These are phyloP conservation scores for Hirtodrosophila duncani DNA, from an alignment of 2,888 invertebrate genomes.

Conservation along the genomic window DNA sequence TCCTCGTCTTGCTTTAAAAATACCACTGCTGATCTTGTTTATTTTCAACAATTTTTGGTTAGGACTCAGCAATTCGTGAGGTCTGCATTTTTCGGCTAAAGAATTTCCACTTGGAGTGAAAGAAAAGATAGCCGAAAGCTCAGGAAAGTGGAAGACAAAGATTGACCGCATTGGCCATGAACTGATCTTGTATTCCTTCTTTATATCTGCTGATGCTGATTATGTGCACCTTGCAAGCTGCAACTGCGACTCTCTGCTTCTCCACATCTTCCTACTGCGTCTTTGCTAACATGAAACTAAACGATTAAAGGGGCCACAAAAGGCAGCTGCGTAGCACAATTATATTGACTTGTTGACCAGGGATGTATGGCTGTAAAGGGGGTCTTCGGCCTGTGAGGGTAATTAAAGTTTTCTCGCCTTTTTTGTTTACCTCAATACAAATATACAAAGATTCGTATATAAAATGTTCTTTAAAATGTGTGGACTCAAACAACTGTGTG, in stretches of 20 bases:
- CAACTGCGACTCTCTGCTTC: too few relatives aligned
- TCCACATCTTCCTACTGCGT: conserved; percentile 19
- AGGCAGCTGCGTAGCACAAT: conserved; percentile 20
- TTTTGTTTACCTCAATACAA: neutral
- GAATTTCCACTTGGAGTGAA: too few relatives aligned
- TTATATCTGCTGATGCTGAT: too few relatives aligned
- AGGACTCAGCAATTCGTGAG: conserved; percentile 32
- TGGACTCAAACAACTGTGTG: conserved; percentile 3
- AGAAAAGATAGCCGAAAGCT: too few relatives aligned
- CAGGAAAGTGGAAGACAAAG: too few relatives aligned
- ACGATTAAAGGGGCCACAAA: too few relatives aligned
- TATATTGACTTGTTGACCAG: conserved; percentile 26
- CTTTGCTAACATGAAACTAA: conserved; percentile 13
- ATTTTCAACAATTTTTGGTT: conserved; percentile 31
- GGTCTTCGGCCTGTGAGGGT: conserved; percentile 1
- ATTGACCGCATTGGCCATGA: too few relatives aligned
- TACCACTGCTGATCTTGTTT: conserved; percentile 26
- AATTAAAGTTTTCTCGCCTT: conserved; percentile 8
- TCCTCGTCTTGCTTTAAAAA: too few relatives aligned
- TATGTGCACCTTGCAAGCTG: too few relatives aligned
- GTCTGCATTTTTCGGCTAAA: conserved; percentile 20
- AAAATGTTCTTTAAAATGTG: neutral
- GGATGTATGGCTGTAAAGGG: too few relatives aligned
- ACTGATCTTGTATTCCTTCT: too few relatives aligned
- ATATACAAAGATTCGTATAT: neutral